These are phyloP conservation scores for Heliconius ethilla DNA, from an alignment of 2,888 invertebrate species.

Conservation along the genomic window DNA sequence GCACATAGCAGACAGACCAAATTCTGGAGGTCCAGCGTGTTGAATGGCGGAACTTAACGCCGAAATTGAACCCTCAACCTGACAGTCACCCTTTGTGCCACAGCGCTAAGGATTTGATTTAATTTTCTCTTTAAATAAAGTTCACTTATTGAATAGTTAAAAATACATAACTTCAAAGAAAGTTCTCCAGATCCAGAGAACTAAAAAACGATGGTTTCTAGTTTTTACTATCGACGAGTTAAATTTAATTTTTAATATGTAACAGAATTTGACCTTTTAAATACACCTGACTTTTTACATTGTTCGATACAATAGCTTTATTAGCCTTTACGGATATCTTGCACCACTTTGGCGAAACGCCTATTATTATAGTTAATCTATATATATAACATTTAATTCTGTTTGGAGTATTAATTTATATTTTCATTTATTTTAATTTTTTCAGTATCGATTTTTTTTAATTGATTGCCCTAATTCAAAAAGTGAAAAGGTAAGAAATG, in stretches of 20 bases:
- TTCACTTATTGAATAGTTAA: neutral
- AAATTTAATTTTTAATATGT: neutral
- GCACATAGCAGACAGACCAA: no score
- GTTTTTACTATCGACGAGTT: neutral
- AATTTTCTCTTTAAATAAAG: no score
- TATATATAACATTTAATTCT: conserved; percentile 13
- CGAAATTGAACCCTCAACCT: no score
- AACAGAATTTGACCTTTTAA: conserved; percentile 33
- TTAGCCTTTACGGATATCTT: conserved; percentile 35
- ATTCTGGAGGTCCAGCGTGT: no score
- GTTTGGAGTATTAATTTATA: neutral
- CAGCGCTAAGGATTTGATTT: no score
- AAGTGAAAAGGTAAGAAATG: no score
- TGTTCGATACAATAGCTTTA: conserved; percentile 38
- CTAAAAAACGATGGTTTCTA: neutral
- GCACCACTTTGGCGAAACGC: conserved; percentile 28
- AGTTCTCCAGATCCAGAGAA: neutral
- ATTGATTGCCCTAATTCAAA: no score
- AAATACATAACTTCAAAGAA: neutral
- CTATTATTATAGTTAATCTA: conserved; percentile 17
- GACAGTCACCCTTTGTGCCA: no score
- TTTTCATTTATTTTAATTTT: neutral
- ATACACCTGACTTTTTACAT: conserved; percentile 30
- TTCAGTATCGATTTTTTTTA: no score
- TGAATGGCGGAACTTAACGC: no score